phyloP scores from a whole-genome alignment of 2,113 vertebrate genomes.

The Syngnathus typhle region DNA sequence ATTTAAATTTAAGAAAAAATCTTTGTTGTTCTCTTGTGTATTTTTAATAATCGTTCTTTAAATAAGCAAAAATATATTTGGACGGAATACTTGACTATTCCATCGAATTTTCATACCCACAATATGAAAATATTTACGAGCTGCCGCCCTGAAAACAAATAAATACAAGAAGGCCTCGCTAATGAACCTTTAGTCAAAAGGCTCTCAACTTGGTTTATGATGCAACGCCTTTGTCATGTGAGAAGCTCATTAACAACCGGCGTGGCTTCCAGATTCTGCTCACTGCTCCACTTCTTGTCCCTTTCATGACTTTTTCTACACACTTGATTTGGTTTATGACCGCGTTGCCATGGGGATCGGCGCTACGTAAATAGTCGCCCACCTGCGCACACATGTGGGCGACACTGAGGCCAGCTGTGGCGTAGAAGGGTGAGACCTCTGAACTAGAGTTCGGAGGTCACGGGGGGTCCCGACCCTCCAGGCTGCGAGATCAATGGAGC shows the following conservation, averaged over 20 bases:
- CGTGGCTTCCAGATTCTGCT: neutral
- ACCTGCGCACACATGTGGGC: neutral
- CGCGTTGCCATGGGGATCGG: neutral
- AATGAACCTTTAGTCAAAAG: slow-evolving; percentile 51
- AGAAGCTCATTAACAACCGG: neutral
- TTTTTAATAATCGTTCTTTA: too few relatives aligned
- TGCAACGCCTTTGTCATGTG: neutral
- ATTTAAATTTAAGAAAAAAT: too few relatives aligned
- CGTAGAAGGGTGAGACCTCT: slow-evolving; percentile 41
- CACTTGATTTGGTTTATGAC: neutral
- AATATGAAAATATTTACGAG: too few relatives aligned
- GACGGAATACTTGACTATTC: too few relatives aligned
- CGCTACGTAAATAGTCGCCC: neutral
- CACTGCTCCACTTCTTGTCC: too few relatives aligned
- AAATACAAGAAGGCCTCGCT: slow-evolving; percentile 1
- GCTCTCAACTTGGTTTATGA: neutral
- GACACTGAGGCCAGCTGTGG: slow-evolving; percentile 51
- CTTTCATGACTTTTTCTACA: neutral
- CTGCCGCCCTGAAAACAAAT: neutral
- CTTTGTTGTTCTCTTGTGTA: too few relatives aligned
- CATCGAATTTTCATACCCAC: too few relatives aligned
- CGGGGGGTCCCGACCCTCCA: slow-evolving; percentile 18
- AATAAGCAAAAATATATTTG: too few relatives aligned
- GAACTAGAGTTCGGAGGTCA: slow-evolving; percentile 54
- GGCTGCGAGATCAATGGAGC: slow-evolving; percentile 43